Evolutionary conservation across 2,888 invertebrate genomes (phyloP), one percentile per base, ranked within the genome.

Genomic region (Lasioglossum malachurum): DNA sequence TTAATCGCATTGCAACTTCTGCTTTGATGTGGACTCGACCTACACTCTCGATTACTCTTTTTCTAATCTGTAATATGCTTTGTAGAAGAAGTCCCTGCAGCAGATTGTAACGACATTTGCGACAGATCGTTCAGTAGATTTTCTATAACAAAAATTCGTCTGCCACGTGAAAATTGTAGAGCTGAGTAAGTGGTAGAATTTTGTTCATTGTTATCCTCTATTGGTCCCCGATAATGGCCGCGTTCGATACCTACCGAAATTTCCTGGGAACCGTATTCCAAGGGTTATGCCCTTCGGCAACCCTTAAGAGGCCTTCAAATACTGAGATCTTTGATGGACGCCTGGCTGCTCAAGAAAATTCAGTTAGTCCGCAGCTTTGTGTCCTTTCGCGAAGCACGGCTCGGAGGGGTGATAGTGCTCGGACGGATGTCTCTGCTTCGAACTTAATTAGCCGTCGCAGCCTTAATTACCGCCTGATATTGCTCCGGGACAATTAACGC

Each of bases 331-430:
- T 95, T 94, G 94, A 95, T 94, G 94, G 94, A 94, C 94, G 93
- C 93, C 93, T 89, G 93, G 92, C 90, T 93, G 94, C 94, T 95
- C 94, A 95, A 95, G 95, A 95, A 95, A 95, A 95, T 95, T 95
- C 93, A 95, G 94, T 95, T 95, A 95, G 94, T 93, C 93, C 92
- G 90, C 92, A 94, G 94, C 95, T 94, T 95, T 95, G 95, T 95
- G 94, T 94, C 94, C 94, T 94, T 90, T 93, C 90, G 91, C 91
- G 91, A 78, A 81, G 81, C 27, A 64, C 79, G 83, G 72, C 87
- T 78, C 80, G 85, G 84, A 74, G 83, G 83, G 91, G 91, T 89
- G 90, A 86, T 88, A 92, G 92, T 88, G 91, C 91, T 92, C 90
- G 92, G 92, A 91, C 92, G 92, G 92, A 90, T 89, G 91, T 89